Conservation (phyloP, 2,113 vertebrate species). For the Tapirus terrestris region DNA sequence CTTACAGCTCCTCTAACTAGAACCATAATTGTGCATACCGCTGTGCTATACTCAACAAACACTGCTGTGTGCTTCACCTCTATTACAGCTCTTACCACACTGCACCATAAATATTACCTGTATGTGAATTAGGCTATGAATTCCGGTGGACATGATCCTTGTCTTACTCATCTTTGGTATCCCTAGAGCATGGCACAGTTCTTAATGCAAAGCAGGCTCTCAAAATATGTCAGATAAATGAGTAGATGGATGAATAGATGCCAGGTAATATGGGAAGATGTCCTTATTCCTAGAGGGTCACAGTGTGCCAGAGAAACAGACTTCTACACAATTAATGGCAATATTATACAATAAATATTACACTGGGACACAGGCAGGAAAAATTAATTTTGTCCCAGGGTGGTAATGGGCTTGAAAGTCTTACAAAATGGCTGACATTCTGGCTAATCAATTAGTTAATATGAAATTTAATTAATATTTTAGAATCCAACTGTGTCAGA, state of each 20-base stretch:
- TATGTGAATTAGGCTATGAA: background rate
- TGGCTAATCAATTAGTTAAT: background rate
- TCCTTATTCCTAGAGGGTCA: background rate
- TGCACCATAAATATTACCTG: background rate
- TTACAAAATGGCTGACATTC: background rate
- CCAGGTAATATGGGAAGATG: background rate
- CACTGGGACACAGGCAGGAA: background rate
- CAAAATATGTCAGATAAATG: background rate
- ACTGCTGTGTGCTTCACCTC: background rate
- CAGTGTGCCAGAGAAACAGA: background rate
- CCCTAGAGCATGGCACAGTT: background rate
- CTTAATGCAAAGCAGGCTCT: background rate
- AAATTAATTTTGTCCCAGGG: background rate
- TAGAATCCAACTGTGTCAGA: constrained; percentile 5
- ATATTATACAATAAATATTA: background rate
- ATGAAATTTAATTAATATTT: constrained; percentile 21
- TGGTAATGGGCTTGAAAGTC: background rate
- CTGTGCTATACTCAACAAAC: background rate
- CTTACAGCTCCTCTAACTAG: background rate
- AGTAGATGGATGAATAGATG: background rate
- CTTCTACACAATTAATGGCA: background rate
- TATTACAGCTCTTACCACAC: background rate
- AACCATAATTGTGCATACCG: background rate
- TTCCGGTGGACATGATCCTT: background rate
- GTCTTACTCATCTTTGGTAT: background rate